Evolutionary conservation across 2,888 invertebrate genomes (phyloP), one percentile per base, ranked within the genome.

Genomic region (Taphrorychus bicolor): DNA sequence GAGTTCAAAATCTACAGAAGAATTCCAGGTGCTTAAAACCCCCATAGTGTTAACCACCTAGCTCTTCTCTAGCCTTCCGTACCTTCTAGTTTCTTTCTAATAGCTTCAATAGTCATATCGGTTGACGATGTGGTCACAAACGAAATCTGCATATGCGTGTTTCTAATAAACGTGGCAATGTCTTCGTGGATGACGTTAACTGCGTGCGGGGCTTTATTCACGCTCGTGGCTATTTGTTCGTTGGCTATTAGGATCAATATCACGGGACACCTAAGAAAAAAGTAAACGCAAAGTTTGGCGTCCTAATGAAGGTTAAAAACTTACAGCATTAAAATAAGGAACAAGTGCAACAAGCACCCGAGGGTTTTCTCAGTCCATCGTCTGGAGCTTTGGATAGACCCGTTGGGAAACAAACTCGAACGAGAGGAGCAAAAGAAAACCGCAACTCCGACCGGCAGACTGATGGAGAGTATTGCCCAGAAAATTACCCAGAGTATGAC

Each of bases 61-160:
- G n/a, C n/a, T n/a, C n/a, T n/a, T n/a, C n/a, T n/a, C n/a, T n/a
- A n/a, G n/a, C n/a, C n/a, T n/a, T n/a, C n/a, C n/a, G 82, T 81
- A 90, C 90, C 87, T 81, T 89, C 87, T 72, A 89, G 83, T 80
- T 89, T 89, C 73, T 84, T 85, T 75, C 86, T 83, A 71, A 88
- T 84, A 59, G 86, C 86, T 73, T 87, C 87, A 59, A 87, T 83
- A 14, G 88, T 84, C 72, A 87, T 85, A 80, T 89, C 88, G 73
- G 88, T 84, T 52, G 86, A 84, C 14, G 85, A 78, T 7, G 80
- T 77, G 4, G 78, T 74, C 5, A 80, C 77, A 70, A 80, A 80
- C 71, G 87, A 85, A 71, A 90, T 84, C 81, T 89, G 88, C 78
- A 85, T 82, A 75, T 88, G 86, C n/a, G 88, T 86, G 75, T 88